Evolutionary conservation across 2,113 vertebrate species (phyloP).

Genomic region (Megaceryle maxima): DNA sequence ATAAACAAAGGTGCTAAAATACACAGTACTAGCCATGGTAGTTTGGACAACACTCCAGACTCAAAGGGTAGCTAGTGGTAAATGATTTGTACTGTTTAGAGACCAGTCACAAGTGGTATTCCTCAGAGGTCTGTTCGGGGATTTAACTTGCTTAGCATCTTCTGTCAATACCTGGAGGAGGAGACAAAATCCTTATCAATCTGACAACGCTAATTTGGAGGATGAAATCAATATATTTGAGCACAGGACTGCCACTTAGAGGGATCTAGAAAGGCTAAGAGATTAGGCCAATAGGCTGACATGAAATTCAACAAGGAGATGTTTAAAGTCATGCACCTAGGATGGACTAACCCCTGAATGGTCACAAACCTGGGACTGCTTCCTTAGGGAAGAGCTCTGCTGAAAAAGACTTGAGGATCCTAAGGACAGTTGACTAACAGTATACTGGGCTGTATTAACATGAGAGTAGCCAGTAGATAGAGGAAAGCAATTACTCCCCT

Average conservation of each 20-base stretch:
- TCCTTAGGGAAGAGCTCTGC: neutral
- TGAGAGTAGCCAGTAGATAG: neutral
- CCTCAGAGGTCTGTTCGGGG: neutral
- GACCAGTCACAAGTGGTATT: neutral
- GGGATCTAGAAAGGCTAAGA: neutral
- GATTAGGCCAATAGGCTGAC: neutral
- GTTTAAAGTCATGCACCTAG: neutral
- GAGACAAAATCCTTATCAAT: neutral
- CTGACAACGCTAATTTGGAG: neutral
- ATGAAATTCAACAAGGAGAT: neutral
- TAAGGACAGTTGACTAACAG: neutral
- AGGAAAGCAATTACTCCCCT: neutral
- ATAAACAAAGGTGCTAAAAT: neutral
- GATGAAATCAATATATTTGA: neutral
- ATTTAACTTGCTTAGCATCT: neutral
- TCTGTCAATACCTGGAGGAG: neutral
- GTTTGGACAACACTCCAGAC: neutral
- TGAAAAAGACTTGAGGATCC: neutral
- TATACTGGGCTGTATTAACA: neutral
- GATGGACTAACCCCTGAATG: neutral
- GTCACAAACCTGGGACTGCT: neutral
- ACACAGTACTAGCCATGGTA: neutral
- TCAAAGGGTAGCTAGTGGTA: neutral
- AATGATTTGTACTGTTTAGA: neutral
- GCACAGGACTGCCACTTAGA: neutral